Evolutionary conservation across 1,140 invertebrate genomes (phyloP).

Genomic region (Elysia chlorotica): DNA sequence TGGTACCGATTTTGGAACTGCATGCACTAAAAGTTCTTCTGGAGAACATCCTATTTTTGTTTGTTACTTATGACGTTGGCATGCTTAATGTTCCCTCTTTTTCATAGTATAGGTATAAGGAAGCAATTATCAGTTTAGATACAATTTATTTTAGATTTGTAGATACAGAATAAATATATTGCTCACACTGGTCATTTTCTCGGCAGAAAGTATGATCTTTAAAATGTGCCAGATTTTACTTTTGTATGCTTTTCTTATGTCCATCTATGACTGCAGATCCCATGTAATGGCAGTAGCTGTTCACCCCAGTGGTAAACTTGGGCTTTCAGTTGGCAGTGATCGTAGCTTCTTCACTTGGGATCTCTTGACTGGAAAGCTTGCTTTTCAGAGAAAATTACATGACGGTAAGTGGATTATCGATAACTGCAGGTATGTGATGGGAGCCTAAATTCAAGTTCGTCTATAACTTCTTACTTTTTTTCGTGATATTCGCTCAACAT

Average conservation of each 20-base stretch:
- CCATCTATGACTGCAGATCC: conserved; percentile 67
- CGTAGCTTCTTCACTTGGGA: conserved; percentile 90
- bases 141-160: too few species aligned
- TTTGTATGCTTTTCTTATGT: neutral
- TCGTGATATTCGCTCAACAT: neutral
- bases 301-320: conserved; percentile 88
- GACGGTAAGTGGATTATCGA: conserved; percentile 38
- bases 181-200: too few species aligned
- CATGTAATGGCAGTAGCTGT: conserved; percentile 62
- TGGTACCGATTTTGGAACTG: too few species aligned
- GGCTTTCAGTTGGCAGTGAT: conserved; percentile 83
- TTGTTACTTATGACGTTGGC: too few species aligned
- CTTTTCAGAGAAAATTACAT: conserved; percentile 84
- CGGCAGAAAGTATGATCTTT: too few species aligned
- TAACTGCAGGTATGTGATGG: neutral
- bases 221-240: neutral
- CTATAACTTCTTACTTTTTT: neutral
- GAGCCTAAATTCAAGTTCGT: neutral
- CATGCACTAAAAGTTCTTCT: too few species aligned
- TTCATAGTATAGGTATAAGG: too few species aligned
- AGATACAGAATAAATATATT: too few species aligned
- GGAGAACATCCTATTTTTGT: too few species aligned
- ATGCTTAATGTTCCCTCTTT: too few species aligned
- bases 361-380: conserved; percentile 84
- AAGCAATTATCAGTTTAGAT: too few species aligned